Evolutionary conservation across 1,140 invertebrate species (phyloP).

Genomic region (Colletes latitarsis): DNA sequence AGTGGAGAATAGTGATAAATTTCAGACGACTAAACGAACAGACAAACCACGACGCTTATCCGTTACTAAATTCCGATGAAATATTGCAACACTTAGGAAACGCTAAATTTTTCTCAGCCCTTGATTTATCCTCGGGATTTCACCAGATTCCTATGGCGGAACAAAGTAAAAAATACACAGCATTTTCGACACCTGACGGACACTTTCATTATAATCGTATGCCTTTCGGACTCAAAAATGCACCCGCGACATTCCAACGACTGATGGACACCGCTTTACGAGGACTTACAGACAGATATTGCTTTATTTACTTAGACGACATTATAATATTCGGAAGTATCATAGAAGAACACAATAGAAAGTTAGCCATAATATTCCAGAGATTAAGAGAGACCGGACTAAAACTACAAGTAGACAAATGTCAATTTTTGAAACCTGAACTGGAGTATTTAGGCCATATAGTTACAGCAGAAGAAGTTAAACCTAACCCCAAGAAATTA

Average conservation of each 20-base stretch:
- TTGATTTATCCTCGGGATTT: background rate
- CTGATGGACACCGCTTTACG: background rate
- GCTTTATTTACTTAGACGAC: background rate
- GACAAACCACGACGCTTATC: background rate
- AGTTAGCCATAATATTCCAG: background rate
- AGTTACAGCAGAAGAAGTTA: background rate
- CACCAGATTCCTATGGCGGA: background rate
- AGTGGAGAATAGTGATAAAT: background rate
- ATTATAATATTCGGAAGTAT: background rate
- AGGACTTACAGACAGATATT: background rate
- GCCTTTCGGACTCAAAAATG: background rate
- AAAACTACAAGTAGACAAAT: background rate
- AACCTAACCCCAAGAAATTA: background rate
- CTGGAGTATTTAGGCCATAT: background rate
- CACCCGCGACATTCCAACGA: background rate
- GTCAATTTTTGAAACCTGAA: constrained; percentile 1
- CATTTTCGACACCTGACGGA: too few species aligned
- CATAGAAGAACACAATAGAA: background rate
- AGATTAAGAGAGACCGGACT: background rate
- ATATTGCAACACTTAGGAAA: constrained; percentile 21
- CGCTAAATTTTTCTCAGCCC: constrained; percentile 6
- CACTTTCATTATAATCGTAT: background rate
- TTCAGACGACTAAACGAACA: constrained; percentile 1
- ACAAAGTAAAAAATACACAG: too few species aligned
- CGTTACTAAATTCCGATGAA: background rate